phyloP scores from a whole-genome alignment of 2,888 invertebrate genomes.

The Trachelus stipa region DNA sequence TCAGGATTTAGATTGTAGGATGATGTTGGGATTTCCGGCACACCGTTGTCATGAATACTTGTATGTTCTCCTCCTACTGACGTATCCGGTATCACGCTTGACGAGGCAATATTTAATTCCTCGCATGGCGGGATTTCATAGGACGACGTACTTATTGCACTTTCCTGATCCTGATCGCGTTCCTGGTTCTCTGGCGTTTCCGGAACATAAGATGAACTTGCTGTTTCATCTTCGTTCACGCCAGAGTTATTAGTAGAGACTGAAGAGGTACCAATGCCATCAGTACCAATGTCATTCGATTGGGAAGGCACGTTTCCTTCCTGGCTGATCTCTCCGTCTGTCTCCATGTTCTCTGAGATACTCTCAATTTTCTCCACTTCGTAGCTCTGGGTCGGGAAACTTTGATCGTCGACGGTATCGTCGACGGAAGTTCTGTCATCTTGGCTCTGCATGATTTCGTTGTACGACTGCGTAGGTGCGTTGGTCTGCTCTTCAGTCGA shows the following conservation, averaged over 20 bases:
- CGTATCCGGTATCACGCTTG: conserved; percentile 57
- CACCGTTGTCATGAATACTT: conserved; percentile 60
- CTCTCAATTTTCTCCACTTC: conserved; percentile 57
- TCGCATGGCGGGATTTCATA: conserved; percentile 64
- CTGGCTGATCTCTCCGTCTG: conserved; percentile 54
- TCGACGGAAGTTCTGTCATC: conserved; percentile 40
- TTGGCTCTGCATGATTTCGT: conserved; percentile 52
- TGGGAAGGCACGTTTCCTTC: conserved; percentile 61
- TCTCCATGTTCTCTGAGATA: conserved; percentile 51
- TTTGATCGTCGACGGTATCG: conserved; percentile 52
- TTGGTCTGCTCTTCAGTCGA: conserved; percentile 44
- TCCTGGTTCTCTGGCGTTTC: conserved; percentile 64
- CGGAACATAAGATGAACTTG: conserved; percentile 63
- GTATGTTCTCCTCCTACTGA: conserved; percentile 54
- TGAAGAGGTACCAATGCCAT: conserved; percentile 57
- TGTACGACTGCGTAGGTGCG: conserved; percentile 59
- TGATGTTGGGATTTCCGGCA: conserved; percentile 61
- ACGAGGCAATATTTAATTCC: conserved; percentile 61
- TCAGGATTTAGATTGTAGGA: conserved; percentile 62
- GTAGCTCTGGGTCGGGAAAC: conserved; percentile 62
- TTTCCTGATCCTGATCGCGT: conserved; percentile 63
- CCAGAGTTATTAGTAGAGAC: conserved; percentile 54
- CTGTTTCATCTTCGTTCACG: conserved; percentile 62
- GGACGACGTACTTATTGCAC: conserved; percentile 63
- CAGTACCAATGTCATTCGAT: conserved; percentile 57